Base-by-base conservation (phyloP, 2,888 invertebrate genomes). In the Axea sp. region DNA sequence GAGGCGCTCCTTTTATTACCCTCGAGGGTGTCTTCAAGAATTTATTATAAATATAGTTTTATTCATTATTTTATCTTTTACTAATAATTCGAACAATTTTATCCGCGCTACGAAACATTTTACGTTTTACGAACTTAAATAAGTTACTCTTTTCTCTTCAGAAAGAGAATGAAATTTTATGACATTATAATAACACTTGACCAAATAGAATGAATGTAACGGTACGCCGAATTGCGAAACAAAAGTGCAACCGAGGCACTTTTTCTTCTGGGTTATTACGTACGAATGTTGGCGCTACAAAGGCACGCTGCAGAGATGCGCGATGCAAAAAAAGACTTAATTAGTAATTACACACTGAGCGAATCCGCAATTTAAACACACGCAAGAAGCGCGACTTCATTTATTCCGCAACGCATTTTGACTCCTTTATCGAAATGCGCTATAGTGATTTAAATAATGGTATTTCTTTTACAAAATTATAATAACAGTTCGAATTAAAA, bases 341-440 rank as follows among this genome's bases (percentile, higher is more conserved):
- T 69, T 68, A 64, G 59, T 74, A 65, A 69, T 74, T 59, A 65
- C 59, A 59, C 31, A 57, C 41, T 15, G 41, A 31, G 43, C 15
- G 22, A 45, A 68, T 65, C 43, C 26, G 45, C 35, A 65, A 60
- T 69, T 60, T 35, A 39, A 72, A 72, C 51, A 45, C 35, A 51
- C 24, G 57, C 62, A 67, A 71, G 67, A 72, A 67, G 35, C 30
- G 35, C 33, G 45, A 45, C 53, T 43, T 55, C 62, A 57, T 68
- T 68, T 69, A 64, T 53, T 64, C 30, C 28, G 55, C 5, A 1
- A 31, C 31, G 41, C 41, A 14, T 24, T 37, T 47, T 55, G 19
- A 31, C 33, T 47, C 51, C 51, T 59, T 68, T 19, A 55, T 55
- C 9, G 43, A 15, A 31, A 26, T 24, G 8, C 17, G 30, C 15